Evolutionary conservation across 2,797 vertebrate genomes (phyloP).

Genomic region (Buphagus erythrorhynchus): DNA sequence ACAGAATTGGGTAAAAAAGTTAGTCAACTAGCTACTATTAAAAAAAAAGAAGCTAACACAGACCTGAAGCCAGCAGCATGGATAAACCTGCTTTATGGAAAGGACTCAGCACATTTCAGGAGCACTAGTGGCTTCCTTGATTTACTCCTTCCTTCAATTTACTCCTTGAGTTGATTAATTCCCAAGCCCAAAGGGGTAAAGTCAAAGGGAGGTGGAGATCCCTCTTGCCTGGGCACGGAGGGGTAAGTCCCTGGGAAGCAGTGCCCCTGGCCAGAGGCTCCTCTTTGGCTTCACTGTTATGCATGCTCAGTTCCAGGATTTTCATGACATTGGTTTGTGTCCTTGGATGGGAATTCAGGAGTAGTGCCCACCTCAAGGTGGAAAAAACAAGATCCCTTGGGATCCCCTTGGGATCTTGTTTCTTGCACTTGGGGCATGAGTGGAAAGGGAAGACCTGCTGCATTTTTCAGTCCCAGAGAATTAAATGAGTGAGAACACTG

Average conservation of each 20-base stretch:
- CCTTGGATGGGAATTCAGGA: background rate
- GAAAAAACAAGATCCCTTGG: background rate
- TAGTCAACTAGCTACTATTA: background rate
- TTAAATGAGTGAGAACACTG: background rate
- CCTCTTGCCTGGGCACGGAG: background rate
- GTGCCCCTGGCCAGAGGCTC: background rate
- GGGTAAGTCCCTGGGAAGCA: background rate
- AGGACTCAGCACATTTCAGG: background rate
- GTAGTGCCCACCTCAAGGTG: background rate
- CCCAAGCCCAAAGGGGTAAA: background rate
- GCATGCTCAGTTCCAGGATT: constrained; percentile 41
- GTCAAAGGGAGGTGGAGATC: background rate
- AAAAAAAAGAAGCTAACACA: background rate
- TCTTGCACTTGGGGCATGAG: background rate
- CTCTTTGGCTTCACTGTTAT: constrained; percentile 56
- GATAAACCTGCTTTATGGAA: background rate
- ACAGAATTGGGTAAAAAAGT: background rate
- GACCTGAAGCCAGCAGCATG: background rate
- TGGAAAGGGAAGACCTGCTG: background rate
- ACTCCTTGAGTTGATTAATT: background rate
- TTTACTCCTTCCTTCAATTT: background rate
- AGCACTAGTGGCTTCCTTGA: background rate
- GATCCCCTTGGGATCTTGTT: background rate
- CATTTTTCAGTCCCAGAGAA: background rate
- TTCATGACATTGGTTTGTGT: background rate